These are phyloP conservation scores for Spermophilus dauricus DNA, from an alignment of 2,113 vertebrate genomes.

Conservation along the genomic window DNA sequence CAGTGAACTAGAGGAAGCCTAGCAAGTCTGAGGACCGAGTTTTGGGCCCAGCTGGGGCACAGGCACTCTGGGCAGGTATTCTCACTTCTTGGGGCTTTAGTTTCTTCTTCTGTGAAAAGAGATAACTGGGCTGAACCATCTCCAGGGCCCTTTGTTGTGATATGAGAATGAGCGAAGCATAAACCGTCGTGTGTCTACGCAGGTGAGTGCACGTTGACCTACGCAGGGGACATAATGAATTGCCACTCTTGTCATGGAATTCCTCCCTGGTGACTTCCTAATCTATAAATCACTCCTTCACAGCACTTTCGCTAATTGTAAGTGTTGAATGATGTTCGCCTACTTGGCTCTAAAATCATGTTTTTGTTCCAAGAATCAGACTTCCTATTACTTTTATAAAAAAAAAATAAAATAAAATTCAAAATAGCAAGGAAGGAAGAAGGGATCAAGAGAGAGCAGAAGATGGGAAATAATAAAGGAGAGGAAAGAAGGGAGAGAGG, in stretches of 20 bases:
- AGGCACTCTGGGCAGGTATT: not conserved
- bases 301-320: constrained; percentile 47
- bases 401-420: not conserved
- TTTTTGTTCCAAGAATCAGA: constrained; percentile 49
- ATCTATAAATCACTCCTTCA: constrained; percentile 60
- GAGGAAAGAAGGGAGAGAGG: not conserved
- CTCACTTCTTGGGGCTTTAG: not conserved
- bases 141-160: not conserved
- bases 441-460: no score
- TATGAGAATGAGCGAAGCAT: not conserved
- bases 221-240: constrained; percentile 28
- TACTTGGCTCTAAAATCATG: constrained; percentile 21
- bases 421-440: not conserved
- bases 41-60: not conserved
- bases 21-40: not conserved
- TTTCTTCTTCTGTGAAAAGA: not conserved
- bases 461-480: no score
- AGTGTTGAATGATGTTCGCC: constrained; percentile 53
- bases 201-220: constrained; percentile 30
- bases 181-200: not conserved
- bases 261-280: constrained; percentile 39
- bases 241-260: constrained; percentile 57
- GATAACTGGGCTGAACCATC: not conserved
- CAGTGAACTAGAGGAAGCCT: not conserved
- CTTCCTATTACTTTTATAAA: not conserved